phyloP scores from a whole-genome alignment of 2,888 invertebrate species.

The Penaeus monodon region DNA sequence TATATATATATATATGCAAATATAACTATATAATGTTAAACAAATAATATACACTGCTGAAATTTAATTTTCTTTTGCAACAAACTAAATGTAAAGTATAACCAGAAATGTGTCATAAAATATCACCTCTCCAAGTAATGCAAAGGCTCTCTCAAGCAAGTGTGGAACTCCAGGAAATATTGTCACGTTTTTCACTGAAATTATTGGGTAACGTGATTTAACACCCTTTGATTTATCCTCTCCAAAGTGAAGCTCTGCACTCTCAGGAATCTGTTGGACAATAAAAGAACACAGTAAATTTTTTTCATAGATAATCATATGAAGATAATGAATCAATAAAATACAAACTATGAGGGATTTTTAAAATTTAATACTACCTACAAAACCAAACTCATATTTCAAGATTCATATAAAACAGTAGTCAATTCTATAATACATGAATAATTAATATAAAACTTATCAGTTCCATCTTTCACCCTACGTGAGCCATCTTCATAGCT shows the following conservation, averaged over 20 bases:
- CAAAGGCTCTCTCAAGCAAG: conserved; percentile 71
- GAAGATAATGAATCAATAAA: too few relatives aligned
- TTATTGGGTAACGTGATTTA: conserved; percentile 72
- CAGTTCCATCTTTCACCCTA: conserved; percentile 62
- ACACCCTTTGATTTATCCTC: conserved; percentile 70
- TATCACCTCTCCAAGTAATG: conserved; percentile 68
- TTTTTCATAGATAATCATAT: too few relatives aligned
- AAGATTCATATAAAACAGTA: not conserved
- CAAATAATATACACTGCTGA: not conserved
- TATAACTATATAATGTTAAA: not conserved
- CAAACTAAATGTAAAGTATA: too few relatives aligned
- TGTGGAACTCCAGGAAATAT: conserved; percentile 81
- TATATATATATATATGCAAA: not conserved
- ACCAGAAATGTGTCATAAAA: not conserved
- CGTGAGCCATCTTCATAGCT: conserved; percentile 70
- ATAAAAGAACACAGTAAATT: not conserved
- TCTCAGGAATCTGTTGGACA: conserved; percentile 68
- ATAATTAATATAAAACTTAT: not conserved
- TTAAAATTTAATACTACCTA: too few relatives aligned
- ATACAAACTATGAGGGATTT: too few relatives aligned
- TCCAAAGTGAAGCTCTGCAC: conserved; percentile 72
- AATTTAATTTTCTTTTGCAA: not conserved
- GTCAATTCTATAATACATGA: not conserved
- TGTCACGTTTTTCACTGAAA: conserved; percentile 76
- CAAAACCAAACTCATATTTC: too few relatives aligned